Evolutionary conservation across 2,113 vertebrate genomes (phyloP).

Genomic region (Lepus timidus): DNA sequence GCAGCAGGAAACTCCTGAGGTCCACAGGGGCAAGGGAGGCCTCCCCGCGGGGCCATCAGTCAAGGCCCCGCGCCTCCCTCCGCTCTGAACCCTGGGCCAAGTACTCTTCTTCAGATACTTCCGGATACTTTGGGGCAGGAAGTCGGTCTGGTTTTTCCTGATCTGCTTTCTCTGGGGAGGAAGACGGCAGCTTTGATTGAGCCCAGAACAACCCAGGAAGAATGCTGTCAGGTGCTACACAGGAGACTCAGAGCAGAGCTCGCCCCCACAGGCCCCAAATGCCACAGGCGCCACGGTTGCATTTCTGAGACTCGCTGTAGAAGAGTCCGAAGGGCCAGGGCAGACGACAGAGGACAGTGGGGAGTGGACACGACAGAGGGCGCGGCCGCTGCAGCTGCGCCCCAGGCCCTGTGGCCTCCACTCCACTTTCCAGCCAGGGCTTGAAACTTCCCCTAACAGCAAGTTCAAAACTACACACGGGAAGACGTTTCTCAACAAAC

Average conservation of each 20-base stretch:
- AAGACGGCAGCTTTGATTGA: background rate
- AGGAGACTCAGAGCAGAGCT: background rate
- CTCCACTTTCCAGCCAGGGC: background rate
- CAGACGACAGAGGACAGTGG: background rate
- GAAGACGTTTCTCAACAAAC: background rate
- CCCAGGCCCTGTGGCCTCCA: background rate
- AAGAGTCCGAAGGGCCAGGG: background rate
- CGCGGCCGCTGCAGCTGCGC: rapidly evolving
- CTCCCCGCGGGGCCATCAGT: background rate
- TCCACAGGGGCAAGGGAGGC: background rate
- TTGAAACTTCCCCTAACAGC: background rate
- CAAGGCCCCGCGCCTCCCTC: background rate
- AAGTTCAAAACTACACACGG: background rate
- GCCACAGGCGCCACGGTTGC: too few species aligned
- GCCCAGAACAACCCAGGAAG: background rate
- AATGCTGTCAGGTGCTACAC: rapidly evolving
- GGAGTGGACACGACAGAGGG: too few species aligned
- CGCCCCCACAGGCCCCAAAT: background rate
- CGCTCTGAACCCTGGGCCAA: too few species aligned
- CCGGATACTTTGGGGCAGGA: too few species aligned
- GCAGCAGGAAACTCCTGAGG: too few species aligned
- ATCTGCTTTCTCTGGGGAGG: background rate
- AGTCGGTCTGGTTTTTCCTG: too few species aligned
- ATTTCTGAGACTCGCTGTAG: background rate
- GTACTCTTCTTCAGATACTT: too few species aligned